Conservation (phyloP, 2,797 vertebrate genomes). For the Betta splendens region DNA sequence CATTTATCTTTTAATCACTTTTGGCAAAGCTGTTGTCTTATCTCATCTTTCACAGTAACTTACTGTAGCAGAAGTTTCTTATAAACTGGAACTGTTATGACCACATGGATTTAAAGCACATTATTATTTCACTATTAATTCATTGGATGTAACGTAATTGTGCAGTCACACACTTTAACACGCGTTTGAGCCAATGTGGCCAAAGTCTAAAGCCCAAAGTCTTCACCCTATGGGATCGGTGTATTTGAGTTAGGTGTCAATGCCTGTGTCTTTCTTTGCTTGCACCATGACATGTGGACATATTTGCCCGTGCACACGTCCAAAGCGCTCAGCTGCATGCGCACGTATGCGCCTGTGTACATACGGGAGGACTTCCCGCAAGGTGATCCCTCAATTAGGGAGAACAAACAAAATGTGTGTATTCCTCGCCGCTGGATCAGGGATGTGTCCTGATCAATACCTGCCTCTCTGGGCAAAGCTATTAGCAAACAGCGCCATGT, state of each 20-base stretch:
- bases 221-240: slow-evolving; percentile 23
- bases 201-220: slow-evolving; percentile 15
- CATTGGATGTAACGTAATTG: not conserved
- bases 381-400: slow-evolving; percentile 80
- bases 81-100: not conserved
- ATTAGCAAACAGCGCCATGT: slow-evolving; percentile 79
- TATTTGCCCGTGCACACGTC: no score
- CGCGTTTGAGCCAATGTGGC: not conserved
- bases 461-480: slow-evolving; percentile 73
- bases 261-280: slow-evolving; percentile 2
- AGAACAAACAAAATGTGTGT: slow-evolving; percentile 77
- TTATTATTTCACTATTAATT: not conserved
- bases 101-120: not conserved
- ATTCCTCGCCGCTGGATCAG: slow-evolving; percentile 63
- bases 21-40: not conserved
- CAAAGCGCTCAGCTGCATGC: slow-evolving; percentile 4
- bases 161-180: not conserved
- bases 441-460: slow-evolving; percentile 76
- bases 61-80: no score
- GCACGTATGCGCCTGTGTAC: slow-evolving; percentile 26
- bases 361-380: slow-evolving; percentile 49
- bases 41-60: not conserved
- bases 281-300: not conserved
- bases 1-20: not conserved
- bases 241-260: not conserved